phyloP scores from a whole-genome alignment of 2,113 vertebrate species.

The Hyperopisus bebe region DNA sequence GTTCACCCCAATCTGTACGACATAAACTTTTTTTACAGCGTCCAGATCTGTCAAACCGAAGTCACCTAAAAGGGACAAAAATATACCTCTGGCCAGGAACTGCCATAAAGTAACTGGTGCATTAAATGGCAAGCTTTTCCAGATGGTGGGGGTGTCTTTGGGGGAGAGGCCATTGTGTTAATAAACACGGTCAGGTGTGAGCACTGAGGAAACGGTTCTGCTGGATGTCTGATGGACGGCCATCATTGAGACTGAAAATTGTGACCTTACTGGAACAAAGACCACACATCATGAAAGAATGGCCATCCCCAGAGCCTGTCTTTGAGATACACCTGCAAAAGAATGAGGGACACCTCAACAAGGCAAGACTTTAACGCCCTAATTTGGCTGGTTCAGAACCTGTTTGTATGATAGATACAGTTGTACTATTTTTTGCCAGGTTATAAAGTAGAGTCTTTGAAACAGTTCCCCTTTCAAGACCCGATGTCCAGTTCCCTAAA shows the following conservation, averaged over 20 bases:
- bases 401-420: background rate
- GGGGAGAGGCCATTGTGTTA: background rate
- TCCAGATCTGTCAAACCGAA: background rate
- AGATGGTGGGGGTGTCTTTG: background rate
- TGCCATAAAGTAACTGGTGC: background rate
- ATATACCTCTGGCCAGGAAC: background rate
- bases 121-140: background rate
- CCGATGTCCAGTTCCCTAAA: background rate
- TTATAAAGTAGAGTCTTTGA: background rate
- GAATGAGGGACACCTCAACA: background rate
- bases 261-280: background rate
- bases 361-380: background rate
- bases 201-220: background rate
- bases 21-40: background rate
- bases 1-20: background rate
- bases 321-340: background rate
- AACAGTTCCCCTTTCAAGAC: background rate
- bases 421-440: background rate
- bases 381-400: background rate
- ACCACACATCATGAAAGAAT: background rate
- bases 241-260: background rate
- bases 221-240: background rate
- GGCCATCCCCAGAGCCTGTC: background rate
- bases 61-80: background rate
- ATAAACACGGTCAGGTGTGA: background rate